Conservation (phyloP, 2,888 invertebrate species). For the Scelioninae gen. 1 region DNA sequence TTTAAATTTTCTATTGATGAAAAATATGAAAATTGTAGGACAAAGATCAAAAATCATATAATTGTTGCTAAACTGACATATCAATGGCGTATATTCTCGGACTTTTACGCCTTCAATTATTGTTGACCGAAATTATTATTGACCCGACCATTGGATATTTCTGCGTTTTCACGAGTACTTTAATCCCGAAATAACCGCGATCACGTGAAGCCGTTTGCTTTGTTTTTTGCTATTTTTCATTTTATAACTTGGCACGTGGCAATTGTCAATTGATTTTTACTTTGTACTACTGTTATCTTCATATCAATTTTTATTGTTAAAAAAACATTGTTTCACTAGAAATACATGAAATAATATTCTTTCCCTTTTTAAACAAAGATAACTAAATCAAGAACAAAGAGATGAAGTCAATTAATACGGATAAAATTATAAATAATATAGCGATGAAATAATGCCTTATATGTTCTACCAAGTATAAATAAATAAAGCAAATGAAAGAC, state of each 20-base stretch:
- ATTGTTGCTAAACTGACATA: conserved; percentile 32
- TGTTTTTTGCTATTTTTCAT: conserved; percentile 23
- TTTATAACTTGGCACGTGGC: conserved; percentile 42
- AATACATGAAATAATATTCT: too few species aligned
- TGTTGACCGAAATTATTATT: conserved; percentile 36
- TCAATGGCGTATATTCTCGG: conserved; percentile 43
- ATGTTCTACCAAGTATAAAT: background rate
- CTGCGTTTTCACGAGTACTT: conserved; percentile 42
- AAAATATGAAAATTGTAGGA: background rate
- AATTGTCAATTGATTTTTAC: conserved; percentile 25
- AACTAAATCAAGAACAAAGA: too few species aligned
- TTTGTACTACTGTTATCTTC: too few species aligned
- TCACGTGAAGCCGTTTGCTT: conserved; percentile 42
- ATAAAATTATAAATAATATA: too few species aligned
- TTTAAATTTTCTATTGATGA: too few species aligned
- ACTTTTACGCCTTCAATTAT: conserved; percentile 40
- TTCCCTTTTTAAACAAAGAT: too few species aligned
- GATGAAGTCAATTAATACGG: too few species aligned
- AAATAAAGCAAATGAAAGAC: background rate
- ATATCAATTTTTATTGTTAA: too few species aligned
- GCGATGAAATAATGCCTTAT: background rate
- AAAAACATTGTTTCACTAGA: too few species aligned
- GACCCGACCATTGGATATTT: conserved; percentile 44
- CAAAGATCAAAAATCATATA: conserved; percentile 10
- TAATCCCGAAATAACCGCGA: conserved; percentile 46